phyloP scores from a whole-genome alignment of 2,888 invertebrate species.

The Morpho achilles region DNA sequence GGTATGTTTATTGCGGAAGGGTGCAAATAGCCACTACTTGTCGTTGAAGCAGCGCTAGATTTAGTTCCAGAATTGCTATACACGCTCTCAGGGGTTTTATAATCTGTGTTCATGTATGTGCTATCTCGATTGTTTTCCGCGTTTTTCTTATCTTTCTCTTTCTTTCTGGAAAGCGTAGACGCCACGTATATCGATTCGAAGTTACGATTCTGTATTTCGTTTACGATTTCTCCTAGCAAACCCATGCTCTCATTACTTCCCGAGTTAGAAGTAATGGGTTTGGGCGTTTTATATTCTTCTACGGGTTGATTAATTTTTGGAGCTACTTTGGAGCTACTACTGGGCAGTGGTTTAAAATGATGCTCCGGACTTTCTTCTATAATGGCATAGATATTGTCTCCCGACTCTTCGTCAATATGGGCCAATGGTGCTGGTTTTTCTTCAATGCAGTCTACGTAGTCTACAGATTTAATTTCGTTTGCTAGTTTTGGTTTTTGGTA shows the following conservation, averaged over 20 bases:
- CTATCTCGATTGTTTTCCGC: slow-evolving; percentile 60
- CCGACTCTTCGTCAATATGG: slow-evolving; percentile 81
- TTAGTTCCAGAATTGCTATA: slow-evolving; percentile 82
- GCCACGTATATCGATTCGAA: slow-evolving; percentile 93
- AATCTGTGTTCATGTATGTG: slow-evolving; percentile 81
- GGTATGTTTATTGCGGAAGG: slow-evolving; percentile 86
- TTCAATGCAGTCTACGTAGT: slow-evolving; percentile 90
- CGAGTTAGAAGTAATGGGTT: slow-evolving; percentile 60
- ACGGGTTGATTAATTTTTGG: slow-evolving; percentile 61
- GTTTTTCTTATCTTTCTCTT: slow-evolving; percentile 61
- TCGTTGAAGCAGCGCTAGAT: slow-evolving; percentile 77
- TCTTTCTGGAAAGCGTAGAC: slow-evolving; percentile 83
- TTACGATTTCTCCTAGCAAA: slow-evolving; percentile 90
- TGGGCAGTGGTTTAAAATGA: slow-evolving; percentile 56
- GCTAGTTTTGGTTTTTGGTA: slow-evolving; percentile 77
- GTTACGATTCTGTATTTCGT: slow-evolving; percentile 91
- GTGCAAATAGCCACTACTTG: slow-evolving; percentile 86
- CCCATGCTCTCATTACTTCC: slow-evolving; percentile 86
- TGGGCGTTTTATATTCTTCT: slow-evolving; percentile 69
- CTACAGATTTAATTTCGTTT: slow-evolving; percentile 59
- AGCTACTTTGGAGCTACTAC: slow-evolving; percentile 42
- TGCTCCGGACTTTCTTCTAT: slow-evolving; percentile 87
- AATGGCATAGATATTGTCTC: slow-evolving; percentile 91
- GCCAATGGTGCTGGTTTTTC: slow-evolving; percentile 81
- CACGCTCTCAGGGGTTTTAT: slow-evolving; percentile 80